A percentile compares a stretch with the other conserved stretches of the same genome.
Conservation (phyloP, 2,797 vertebrate species). For the Paguma larvata region DNA sequence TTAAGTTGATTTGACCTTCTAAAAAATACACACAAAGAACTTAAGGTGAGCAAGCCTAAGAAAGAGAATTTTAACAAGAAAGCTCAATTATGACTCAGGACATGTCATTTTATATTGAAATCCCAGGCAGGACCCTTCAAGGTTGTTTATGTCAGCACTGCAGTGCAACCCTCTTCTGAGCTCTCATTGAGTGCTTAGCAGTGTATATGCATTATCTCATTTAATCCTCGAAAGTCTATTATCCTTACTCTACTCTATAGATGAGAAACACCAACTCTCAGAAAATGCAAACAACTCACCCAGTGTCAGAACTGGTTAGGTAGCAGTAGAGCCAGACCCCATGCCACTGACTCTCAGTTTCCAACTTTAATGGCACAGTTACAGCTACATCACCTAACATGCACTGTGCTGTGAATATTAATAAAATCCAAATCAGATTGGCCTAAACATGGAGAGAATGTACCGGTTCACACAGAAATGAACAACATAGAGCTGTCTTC, state of each 20-base stretch:
- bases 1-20: constrained; percentile 9
- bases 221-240: constrained; percentile 58
- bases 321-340: background rate
- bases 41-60: background rate
- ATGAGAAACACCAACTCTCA: constrained; percentile 16
- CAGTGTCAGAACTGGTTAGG: background rate
- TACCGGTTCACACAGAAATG: background rate
- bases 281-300: background rate
- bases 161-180: background rate
- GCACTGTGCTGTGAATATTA: background rate
- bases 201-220: background rate
- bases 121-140: background rate
- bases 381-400: background rate
- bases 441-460: background rate
- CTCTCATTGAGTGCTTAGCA: constrained; percentile 6
- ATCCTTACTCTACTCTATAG: background rate
- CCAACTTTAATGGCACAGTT: background rate
- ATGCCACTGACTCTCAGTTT: background rate
- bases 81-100: constrained; percentile 16
- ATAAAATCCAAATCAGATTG: background rate
- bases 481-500: background rate
- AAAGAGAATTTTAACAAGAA: constrained; percentile 39
- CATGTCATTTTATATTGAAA: background rate
- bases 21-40: constrained; percentile 19
- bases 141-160: background rate